These are phyloP conservation scores for Tortricodes alternella DNA, from an alignment of 2,888 invertebrate genomes.

Conservation along the genomic window DNA sequence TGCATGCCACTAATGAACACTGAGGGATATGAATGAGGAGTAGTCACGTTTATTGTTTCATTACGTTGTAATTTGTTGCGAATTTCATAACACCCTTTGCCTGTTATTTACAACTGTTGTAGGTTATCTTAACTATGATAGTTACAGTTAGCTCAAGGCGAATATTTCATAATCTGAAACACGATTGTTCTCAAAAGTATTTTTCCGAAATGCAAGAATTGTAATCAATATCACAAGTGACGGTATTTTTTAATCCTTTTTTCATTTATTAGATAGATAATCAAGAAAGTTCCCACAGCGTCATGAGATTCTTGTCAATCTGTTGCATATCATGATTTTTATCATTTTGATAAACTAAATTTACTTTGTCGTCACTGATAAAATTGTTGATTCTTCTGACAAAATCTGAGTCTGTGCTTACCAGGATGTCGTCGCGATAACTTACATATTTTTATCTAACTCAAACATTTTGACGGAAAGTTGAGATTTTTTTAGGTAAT, in stretches of 20 bases:
- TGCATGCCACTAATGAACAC: slow-evolving; percentile 32
- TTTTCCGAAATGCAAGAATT: too few species aligned
- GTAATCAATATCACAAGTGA: too few species aligned
- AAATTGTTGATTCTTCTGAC: slow-evolving; percentile 65
- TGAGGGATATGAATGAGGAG: slow-evolving; percentile 31
- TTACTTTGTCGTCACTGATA: slow-evolving; percentile 62
- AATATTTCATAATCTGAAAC: too few species aligned
- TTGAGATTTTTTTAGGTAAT: slow-evolving; percentile 15
- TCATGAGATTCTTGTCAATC: slow-evolving; percentile 16
- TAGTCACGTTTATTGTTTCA: slow-evolving; percentile 20
- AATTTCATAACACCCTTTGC: slow-evolving; percentile 5
- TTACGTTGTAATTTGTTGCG: slow-evolving; percentile 16
- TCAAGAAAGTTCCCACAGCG: slow-evolving; percentile 14
- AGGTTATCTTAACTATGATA: too few species aligned
- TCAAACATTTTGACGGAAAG: slow-evolving; percentile 40
- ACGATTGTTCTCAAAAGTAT: too few species aligned
- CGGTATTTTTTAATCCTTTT: background rate
- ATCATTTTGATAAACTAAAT: slow-evolving; percentile 63
- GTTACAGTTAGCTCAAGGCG: too few species aligned
- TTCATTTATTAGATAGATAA: background rate
- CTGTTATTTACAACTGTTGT: background rate
- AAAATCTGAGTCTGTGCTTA: slow-evolving; percentile 66
- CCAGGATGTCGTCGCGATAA: slow-evolving; percentile 69
- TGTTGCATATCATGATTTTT: slow-evolving; percentile 39
- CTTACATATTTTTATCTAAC: slow-evolving; percentile 45